Conservation (phyloP, 2,113 vertebrate species). For the Axis porcinus region DNA sequence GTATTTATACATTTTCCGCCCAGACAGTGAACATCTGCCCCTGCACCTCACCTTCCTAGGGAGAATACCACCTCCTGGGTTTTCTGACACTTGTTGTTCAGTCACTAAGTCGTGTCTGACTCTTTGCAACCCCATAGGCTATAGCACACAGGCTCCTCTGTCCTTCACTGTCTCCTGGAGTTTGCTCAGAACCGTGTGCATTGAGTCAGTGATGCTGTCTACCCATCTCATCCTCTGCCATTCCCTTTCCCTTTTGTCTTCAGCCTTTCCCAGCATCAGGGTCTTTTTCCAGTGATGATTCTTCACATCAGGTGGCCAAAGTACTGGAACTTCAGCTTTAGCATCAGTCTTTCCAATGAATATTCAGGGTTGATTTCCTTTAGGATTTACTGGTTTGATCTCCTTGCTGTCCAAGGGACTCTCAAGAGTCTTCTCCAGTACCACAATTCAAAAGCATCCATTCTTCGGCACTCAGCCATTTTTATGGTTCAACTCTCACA, state of each 20-base stretch:
- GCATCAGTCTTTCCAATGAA: not conserved
- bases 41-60: not conserved
- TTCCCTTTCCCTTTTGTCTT: not conserved
- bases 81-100: not conserved
- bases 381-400: not conserved
- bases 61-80: not conserved
- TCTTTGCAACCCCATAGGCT: not conserved
- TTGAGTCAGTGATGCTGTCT: not conserved
- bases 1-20: not conserved
- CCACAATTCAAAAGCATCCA: not conserved
- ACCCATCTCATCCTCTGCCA: not conserved
- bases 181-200: not conserved
- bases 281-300: not conserved
- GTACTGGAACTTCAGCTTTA: not conserved
- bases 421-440: not conserved
- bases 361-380: not conserved
- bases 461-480: not conserved
- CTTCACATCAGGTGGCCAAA: not conserved
- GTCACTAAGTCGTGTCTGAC: not conserved
- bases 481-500: not conserved
- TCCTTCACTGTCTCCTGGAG: not conserved
- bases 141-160: not conserved
- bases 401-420: not conserved
- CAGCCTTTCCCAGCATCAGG: not conserved
- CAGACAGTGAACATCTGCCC: not conserved